Conservation (phyloP, 1,140 invertebrate species). For the Nylanderia fulva region DNA sequence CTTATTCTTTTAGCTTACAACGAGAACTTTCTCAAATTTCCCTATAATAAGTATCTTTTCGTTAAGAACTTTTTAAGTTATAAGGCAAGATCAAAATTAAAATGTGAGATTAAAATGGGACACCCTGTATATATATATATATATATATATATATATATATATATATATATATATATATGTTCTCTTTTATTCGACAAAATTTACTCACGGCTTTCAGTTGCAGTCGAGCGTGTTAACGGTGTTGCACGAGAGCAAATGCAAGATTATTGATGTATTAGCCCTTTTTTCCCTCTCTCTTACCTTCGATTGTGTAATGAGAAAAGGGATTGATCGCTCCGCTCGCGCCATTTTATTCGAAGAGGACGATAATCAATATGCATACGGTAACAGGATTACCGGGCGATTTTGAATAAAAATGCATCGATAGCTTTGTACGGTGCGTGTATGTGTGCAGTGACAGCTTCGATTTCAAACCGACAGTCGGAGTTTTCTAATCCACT, state of each 20-base stretch:
- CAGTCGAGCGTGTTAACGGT: not conserved
- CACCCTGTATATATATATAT: no score
- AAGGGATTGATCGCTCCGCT: slow-evolving; percentile 41
- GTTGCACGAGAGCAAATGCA: slow-evolving; percentile 13
- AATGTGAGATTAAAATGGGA: no score
- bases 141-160: no score
- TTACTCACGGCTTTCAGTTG: not conserved
- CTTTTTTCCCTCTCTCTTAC: not conserved
- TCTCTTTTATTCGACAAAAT: not conserved
- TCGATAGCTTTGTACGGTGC: slow-evolving; percentile 51
- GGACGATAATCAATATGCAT: slow-evolving; percentile 60
- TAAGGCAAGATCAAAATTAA: no score
- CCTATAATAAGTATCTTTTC: no score
- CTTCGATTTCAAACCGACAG: slow-evolving; percentile 55
- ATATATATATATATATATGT: no score
- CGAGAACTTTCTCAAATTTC: no score
- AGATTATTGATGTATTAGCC: slow-evolving; percentile 39
- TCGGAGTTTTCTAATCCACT: slow-evolving; percentile 45
- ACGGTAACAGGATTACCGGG: slow-evolving; percentile 43
- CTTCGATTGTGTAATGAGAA: slow-evolving; percentile 20
- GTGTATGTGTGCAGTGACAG: slow-evolving; percentile 52
- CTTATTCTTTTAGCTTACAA: no score
- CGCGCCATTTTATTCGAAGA: slow-evolving; percentile 40
- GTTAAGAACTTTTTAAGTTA: no score
- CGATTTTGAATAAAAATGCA: slow-evolving; percentile 61